Evolutionary conservation across 2,113 vertebrate species (phyloP).

Genomic region (Colossoma macropomum): DNA sequence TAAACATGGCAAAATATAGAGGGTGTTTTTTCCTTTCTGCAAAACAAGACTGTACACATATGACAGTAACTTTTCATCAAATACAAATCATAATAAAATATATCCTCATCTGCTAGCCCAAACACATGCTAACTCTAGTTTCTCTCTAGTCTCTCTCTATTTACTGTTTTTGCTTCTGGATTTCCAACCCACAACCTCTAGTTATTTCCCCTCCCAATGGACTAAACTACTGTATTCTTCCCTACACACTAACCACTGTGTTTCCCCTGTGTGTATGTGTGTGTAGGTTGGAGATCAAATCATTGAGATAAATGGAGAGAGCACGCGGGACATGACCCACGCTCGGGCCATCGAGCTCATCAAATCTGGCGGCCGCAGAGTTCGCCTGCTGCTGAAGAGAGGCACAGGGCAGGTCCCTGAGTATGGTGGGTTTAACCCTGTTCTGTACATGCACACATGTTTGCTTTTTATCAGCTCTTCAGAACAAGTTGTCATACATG

Average conservation of each 20-base stretch:
- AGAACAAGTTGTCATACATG: neutral
- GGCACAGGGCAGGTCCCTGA: conserved; percentile 97
- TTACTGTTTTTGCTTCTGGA: too few species aligned
- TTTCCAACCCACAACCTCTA: too few species aligned
- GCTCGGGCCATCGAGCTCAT: conserved; percentile 96
- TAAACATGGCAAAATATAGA: too few species aligned
- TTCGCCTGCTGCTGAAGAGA: conserved; percentile 91
- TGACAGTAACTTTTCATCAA: too few species aligned
- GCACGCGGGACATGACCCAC: conserved; percentile 96
- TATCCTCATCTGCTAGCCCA: too few species aligned
- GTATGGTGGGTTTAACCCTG: conserved; percentile 85
- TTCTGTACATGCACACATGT: conserved; percentile 22
- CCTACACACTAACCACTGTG: neutral
- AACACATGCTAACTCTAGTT: too few species aligned
- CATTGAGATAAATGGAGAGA: conserved; percentile 99
- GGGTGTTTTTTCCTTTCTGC: too few species aligned
- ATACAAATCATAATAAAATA: too few species aligned
- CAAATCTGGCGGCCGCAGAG: conserved; percentile 93
- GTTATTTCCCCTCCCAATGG: neutral
- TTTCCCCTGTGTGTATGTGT: conserved; percentile 39
- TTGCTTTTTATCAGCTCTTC: neutral
- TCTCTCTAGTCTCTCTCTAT: too few species aligned
- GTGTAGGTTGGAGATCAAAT: conserved; percentile 97
- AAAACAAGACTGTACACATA: too few species aligned
- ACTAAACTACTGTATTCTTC: neutral